Evolutionary conservation across 2,113 vertebrate genomes (phyloP), one percentile per base, ranked within the genome.

Genomic region (Nestor notabilis): DNA sequence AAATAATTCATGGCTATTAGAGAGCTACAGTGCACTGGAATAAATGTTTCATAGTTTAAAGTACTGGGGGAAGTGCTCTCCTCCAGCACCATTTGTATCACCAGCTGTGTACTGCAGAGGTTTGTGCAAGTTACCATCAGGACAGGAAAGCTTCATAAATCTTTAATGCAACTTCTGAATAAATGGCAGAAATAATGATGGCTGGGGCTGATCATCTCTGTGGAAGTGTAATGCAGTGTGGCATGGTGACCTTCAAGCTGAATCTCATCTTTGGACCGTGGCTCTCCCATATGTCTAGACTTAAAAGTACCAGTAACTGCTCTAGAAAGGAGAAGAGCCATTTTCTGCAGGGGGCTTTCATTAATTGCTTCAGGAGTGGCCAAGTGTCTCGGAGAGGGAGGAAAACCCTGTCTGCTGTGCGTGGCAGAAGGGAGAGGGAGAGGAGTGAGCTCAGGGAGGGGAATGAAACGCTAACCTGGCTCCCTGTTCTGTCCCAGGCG

Each of bases 21-120:
- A n/a, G 84, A 89, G 76, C 80, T 75, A 0, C 39, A 52, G 55
- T 31, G 27, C 24, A 11, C 35, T 60, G 83, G 27, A 83, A 94
- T 94, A 93, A 94, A 83, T 90, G 53, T 92, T 94, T 93, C 71
- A 81, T 95, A 53, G 41, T 39, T 88, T 53, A 31, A 93, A 91
- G 87, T 72, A 29, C 9, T 37, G 52, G 19, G 72, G 71, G 23
- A 87, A 58, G 37, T 47, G 52, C 49, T 43, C 61, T 23, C 64
- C 50, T 95, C 56, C 61, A 81, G 55, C 64, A n/a, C 61, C 18
- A 16, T 17, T 76, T 55, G 44, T 44, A 17, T 35, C 29, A 7
- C 29, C 47, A 61, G 84, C 65, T 33, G 0, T 20, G 46, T 43
- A 5, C 33, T 85, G 70, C 49, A 87, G 53, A 69, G 87, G 81